Evolutionary conservation across 2,797 vertebrate species (phyloP), one percentile per base, ranked within the genome.

Genomic region (Calcarius lapponicus): DNA sequence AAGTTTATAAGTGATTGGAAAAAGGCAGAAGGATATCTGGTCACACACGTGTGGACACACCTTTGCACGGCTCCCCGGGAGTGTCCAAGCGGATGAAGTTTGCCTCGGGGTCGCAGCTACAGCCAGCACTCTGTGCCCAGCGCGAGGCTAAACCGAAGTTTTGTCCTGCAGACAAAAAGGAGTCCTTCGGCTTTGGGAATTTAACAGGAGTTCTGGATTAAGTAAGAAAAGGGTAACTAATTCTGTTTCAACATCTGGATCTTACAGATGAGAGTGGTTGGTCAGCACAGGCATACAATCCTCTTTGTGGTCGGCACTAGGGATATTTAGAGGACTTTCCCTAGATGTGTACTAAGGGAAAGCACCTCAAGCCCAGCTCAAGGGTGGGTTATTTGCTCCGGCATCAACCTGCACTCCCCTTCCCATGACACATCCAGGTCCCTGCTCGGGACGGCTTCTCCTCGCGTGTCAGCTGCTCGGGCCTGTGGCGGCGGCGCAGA

Each of bases 61-160:
- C 50, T 93, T 90, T 64, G 85, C 18, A 13, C 70, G 1, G 2
- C 28, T 80, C 34, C 58, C 51, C 13, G 8, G 38, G 13, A 61
- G 7, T 1, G 19, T n/a, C 26, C 4, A 5, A n/a, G 43, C 0
- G 4, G 51, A 26, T 21, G 56, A 56, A 29, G 34, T 6, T 67
- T 25, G 24, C 21, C 26, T 28, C 6, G 7, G 18, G 14, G 13
- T 9, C 22, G 24, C 11, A 38, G 17, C 18, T 67, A 79, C 22
- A 10, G 12, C 18, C 18, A 18, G 45, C 2, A 7, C 61, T 16
- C 10, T 6, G 13, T 20, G 19, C 21, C 43, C 58, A 34, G 31
- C 0, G 2, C 0, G 0, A 17, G 28, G 31, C 42, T 57, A 15
- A 50, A 50, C 1, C 0, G 2, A 9, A 1, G 2, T 10, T 58